These are phyloP conservation scores for Scaptomyza tumidula DNA, from an alignment of 2,888 invertebrate genomes.

Conservation along the genomic window DNA sequence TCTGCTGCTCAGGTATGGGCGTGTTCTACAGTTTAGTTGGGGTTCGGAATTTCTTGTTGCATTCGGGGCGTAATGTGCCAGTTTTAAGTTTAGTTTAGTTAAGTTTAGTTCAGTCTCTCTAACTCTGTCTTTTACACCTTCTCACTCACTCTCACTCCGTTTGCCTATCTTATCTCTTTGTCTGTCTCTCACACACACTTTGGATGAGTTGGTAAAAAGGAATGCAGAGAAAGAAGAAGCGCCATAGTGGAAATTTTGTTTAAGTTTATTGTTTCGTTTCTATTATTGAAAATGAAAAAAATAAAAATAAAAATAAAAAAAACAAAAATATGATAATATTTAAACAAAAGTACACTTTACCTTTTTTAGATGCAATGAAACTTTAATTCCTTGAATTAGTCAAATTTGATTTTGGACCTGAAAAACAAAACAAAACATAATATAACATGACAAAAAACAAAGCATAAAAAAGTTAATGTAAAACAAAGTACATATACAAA, in stretches of 20 bases:
- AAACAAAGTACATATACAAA: conserved; percentile 37
- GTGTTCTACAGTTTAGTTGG: conserved; percentile 36
- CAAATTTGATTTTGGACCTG: conserved; percentile 83
- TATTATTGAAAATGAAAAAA: conserved; percentile 71
- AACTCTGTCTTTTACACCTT: conserved; percentile 22
- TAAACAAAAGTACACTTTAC: conserved; percentile 76
- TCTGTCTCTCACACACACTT: conserved; percentile 7
- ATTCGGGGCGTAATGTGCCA: conserved; percentile 42
- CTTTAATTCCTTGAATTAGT: conserved; percentile 83
- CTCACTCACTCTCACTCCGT: conserved; percentile 27
- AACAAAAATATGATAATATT: conserved; percentile 63
- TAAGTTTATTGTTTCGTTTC: conserved; percentile 79
- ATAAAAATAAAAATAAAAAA: conserved; percentile 34
- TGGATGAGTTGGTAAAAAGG: conserved; percentile 22
- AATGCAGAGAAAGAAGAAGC: conserved; percentile 37
- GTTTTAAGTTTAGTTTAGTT: conserved; percentile 53
- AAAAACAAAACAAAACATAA: conserved; percentile 39
- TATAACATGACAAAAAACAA: conserved; percentile 30
- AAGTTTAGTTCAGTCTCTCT: conserved; percentile 48
- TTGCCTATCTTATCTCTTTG: neutral
- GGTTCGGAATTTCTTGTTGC: conserved; percentile 24
- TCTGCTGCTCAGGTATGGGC: conserved; percentile 77
- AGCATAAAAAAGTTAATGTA: conserved; percentile 48
- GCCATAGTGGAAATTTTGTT: conserved; percentile 81
- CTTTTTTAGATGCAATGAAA: conserved; percentile 81